phyloP scores from a whole-genome alignment of 2,113 vertebrate species.

The Larimichthys crocea region DNA sequence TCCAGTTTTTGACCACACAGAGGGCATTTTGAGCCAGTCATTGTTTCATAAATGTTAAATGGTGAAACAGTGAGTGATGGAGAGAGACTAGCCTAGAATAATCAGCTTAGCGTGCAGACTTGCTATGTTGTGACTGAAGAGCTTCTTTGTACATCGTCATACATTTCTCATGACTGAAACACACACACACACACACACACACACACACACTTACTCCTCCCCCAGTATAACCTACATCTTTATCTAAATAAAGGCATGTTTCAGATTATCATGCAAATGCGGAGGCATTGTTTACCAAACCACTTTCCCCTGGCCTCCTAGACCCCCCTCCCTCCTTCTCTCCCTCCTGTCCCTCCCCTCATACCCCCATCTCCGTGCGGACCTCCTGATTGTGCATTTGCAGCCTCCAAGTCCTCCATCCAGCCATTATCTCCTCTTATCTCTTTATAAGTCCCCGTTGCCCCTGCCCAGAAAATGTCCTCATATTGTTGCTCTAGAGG shows the following conservation, averaged over 20 bases:
- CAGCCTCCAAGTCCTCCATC: slow-evolving; percentile 70
- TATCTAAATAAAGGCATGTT: slow-evolving; percentile 75
- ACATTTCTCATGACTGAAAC: slow-evolving; percentile 12
- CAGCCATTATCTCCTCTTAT: slow-evolving; percentile 85
- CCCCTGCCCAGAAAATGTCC: slow-evolving; percentile 72
- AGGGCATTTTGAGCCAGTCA: slow-evolving; percentile 2
- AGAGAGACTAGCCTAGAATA: slow-evolving; percentile 7
- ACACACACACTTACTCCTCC: slow-evolving; percentile 34
- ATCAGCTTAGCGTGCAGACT: slow-evolving; percentile 43
- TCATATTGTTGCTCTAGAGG: slow-evolving; percentile 77
- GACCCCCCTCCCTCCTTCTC: slow-evolving; percentile 50
- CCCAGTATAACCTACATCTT: slow-evolving; percentile 75
- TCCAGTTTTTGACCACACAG: background rate
- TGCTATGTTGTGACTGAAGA: slow-evolving; percentile 41
- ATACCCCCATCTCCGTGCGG: slow-evolving; percentile 46
- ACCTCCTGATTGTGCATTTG: slow-evolving; percentile 74
- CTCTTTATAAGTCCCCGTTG: slow-evolving; percentile 77
- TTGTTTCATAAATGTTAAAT: slow-evolving; percentile 10
- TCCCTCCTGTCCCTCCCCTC: slow-evolving; percentile 12
- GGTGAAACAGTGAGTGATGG: slow-evolving; percentile 10
- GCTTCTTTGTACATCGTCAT: slow-evolving; percentile 32
- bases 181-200: slow-evolving; percentile 1
- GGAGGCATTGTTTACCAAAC: slow-evolving; percentile 75
- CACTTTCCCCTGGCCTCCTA: slow-evolving; percentile 67
- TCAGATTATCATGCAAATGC: slow-evolving; percentile 76